Evolutionary conservation across 2,113 vertebrate genomes (phyloP).

Genomic region (Onychostoma macrolepis): DNA sequence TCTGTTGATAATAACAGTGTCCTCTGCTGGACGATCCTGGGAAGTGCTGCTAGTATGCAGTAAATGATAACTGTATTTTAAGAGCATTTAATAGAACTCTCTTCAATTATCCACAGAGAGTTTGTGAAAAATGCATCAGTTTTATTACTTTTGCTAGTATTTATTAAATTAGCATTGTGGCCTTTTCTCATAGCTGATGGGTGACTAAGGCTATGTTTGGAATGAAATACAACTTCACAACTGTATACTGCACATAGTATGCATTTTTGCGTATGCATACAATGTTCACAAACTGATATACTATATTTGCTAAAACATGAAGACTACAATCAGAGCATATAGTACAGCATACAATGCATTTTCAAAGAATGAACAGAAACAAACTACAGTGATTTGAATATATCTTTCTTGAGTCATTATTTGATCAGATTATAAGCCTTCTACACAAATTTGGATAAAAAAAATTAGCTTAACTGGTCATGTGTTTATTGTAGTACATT

Average conservation of each 20-base stretch:
- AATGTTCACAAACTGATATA: neutral
- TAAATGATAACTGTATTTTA: neutral
- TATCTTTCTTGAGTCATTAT: neutral
- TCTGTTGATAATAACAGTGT: constrained; percentile 23
- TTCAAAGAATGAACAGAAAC: neutral
- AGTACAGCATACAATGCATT: neutral
- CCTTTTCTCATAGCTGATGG: neutral
- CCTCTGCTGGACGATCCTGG: constrained; percentile 51
- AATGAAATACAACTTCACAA: neutral
- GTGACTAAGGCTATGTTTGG: neutral
- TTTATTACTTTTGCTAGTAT: neutral
- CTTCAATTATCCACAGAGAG: neutral
- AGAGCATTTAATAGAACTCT: neutral
- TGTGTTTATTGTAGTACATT: neutral
- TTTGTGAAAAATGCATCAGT: neutral
- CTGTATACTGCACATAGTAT: neutral
- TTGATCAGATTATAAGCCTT: neutral
- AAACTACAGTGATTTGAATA: neutral
- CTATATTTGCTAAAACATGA: neutral
- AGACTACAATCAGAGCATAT: neutral
- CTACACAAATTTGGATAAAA: too few species aligned
- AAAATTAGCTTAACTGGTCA: neutral
- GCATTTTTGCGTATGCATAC: neutral
- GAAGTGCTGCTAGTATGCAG: constrained; percentile 26
- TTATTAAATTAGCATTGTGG: neutral